phyloP scores from a whole-genome alignment of 2,888 invertebrate species.

The Eristalinus sepulchralis region DNA sequence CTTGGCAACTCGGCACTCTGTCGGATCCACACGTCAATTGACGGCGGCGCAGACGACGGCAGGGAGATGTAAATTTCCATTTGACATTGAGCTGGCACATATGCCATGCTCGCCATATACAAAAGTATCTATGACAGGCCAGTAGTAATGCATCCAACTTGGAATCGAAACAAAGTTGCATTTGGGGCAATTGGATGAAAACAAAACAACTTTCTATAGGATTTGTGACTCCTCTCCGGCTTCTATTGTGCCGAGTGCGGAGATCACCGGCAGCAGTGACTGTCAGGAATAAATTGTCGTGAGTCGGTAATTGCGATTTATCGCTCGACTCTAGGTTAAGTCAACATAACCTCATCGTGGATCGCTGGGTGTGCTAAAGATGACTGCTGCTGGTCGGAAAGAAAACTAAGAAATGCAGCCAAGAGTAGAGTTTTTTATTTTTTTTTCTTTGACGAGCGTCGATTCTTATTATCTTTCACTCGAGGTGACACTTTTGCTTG shows the following conservation, averaged over 20 bases:
- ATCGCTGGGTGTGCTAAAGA: constrained; percentile 1
- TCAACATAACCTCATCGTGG: constrained; percentile 50
- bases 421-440: constrained; percentile 14
- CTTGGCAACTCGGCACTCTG: not conserved
- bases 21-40: constrained; percentile 11
- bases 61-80: constrained; percentile 45
- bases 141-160: constrained; percentile 3
- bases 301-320: constrained; percentile 68
- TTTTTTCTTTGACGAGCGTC: not conserved
- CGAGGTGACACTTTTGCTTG: constrained; percentile 67
- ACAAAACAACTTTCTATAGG: constrained; percentile 69
- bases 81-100: constrained; percentile 32
- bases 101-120: not conserved
- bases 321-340: constrained; percentile 63
- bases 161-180: constrained; percentile 49
- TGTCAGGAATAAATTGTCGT: constrained; percentile 57
- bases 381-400: constrained; percentile 7
- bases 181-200: constrained; percentile 65
- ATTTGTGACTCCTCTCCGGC: constrained; percentile 21
- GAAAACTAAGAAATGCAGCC: constrained; percentile 1
- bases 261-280: not conserved
- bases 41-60: constrained; percentile 3
- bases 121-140: constrained; percentile 18
- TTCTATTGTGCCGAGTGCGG: constrained; percentile 20
- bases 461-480: constrained; percentile 54